Conservation (phyloP, 2,113 vertebrate genomes). For the Dromiciops gliroides region DNA sequence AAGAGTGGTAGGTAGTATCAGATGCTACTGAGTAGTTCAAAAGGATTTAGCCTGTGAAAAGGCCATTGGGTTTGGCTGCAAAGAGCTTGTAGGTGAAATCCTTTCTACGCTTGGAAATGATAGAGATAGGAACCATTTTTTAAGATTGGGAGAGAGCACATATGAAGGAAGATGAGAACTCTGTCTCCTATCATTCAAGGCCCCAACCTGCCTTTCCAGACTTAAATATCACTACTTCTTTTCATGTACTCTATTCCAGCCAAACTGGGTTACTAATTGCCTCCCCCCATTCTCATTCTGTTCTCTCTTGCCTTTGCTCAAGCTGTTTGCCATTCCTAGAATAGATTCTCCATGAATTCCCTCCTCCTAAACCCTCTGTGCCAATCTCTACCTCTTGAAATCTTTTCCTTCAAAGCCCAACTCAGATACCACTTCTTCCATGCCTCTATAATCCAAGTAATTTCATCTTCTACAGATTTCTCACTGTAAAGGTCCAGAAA, state of each 20-base stretch:
- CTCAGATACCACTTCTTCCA: not conserved
- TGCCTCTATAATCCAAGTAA: not conserved
- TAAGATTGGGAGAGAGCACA: not conserved
- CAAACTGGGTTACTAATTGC: not conserved
- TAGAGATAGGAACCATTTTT: not conserved
- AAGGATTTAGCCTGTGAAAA: not conserved
- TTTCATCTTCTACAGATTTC: not conserved
- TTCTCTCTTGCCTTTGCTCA: not conserved
- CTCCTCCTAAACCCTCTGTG: not conserved
- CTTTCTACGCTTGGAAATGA: not conserved
- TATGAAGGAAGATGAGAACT: not conserved
- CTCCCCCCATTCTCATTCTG: not conserved
- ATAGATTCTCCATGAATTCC: not conserved
- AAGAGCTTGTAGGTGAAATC: not conserved
- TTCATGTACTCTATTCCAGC: not conserved
- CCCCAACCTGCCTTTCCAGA: not conserved
- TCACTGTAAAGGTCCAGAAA: not conserved
- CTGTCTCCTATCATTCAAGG: not conserved
- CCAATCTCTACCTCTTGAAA: not conserved
- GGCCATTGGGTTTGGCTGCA: not conserved
- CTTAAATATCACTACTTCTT: not conserved
- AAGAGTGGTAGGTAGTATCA: not conserved
- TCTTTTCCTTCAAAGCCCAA: not conserved
- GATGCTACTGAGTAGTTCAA: not conserved
- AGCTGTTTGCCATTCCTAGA: not conserved